Evolutionary conservation across 2,888 invertebrate species (phyloP).

Genomic region (Teleogryllus oceanicus): DNA sequence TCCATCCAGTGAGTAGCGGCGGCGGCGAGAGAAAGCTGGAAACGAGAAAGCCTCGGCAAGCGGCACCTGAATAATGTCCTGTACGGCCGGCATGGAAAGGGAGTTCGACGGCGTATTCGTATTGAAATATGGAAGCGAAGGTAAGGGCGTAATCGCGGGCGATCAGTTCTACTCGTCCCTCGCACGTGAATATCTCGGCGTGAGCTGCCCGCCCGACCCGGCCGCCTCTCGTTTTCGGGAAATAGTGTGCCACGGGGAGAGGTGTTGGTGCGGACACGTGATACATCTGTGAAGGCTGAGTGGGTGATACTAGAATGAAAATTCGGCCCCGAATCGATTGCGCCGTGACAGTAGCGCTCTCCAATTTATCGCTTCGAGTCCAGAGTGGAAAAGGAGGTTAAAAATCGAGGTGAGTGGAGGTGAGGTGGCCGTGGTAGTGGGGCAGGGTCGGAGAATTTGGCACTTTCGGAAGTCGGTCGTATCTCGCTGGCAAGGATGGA

Average conservation of each 20-base stretch:
- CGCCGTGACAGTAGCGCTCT: background rate
- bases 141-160: background rate
- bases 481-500: background rate
- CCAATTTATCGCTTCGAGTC: slow-evolving; percentile 11
- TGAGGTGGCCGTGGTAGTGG: background rate
- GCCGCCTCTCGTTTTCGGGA: too few relatives aligned
- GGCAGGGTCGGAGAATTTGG: background rate
- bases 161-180: background rate
- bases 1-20: too few relatives aligned
- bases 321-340: background rate
- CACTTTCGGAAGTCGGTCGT: background rate
- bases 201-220: too few relatives aligned
- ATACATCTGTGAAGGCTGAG: background rate
- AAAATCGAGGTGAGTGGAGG: background rate
- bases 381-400: background rate
- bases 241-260: background rate
- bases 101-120: background rate
- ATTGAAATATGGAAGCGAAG: slow-evolving; percentile 1
- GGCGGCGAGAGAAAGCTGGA: too few relatives aligned
- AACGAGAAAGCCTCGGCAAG: too few relatives aligned
- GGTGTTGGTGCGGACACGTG: background rate
- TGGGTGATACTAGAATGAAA: slow-evolving; percentile 10
- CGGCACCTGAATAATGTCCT: background rate
- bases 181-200: background rate
- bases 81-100: too few relatives aligned